These are phyloP conservation scores for Dendrolimus kikuchii DNA, from an alignment of 1,140 invertebrate genomes.

Conservation along the genomic window DNA sequence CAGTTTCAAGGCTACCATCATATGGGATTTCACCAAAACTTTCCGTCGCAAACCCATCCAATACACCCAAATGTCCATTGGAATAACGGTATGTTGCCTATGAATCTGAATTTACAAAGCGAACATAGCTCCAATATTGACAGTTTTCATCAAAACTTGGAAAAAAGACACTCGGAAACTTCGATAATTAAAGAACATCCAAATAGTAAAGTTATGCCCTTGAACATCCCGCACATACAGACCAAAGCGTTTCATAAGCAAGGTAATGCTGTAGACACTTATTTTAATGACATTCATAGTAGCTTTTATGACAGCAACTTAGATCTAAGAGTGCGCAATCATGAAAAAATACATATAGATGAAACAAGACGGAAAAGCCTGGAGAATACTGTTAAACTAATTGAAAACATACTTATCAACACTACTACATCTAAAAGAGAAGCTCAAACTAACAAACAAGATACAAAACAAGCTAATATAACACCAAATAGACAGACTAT, in stretches of 20 bases:
- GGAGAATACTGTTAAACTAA: conserved; percentile 53
- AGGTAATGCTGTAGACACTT: conserved; percentile 18
- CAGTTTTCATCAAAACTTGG: conserved; percentile 21
- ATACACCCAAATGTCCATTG: conserved; percentile 24
- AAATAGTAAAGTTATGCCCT: conserved; percentile 21
- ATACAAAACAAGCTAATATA: too few species aligned
- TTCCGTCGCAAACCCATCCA: conserved; percentile 26
- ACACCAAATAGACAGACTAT: too few species aligned
- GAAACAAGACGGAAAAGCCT: conserved; percentile 40
- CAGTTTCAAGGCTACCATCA: conserved; percentile 40
- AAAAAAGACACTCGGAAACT: conserved; percentile 13
- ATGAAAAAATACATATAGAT: conserved; percentile 18
- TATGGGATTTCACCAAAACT: conserved; percentile 28
- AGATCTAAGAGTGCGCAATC: conserved; percentile 25
- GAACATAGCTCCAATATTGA: conserved; percentile 21
- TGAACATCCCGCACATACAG: conserved; percentile 45
- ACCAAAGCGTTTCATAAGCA: conserved; percentile 30
- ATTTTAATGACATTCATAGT: conserved; percentile 14
- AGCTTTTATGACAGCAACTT: conserved; percentile 11
- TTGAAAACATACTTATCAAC: conserved; percentile 53
- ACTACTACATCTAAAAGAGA: conserved; percentile 14
- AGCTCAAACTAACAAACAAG: too few species aligned
- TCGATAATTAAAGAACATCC: conserved; percentile 21
- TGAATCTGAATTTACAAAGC: conserved; percentile 42
- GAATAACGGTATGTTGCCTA: conserved; percentile 44